These are phyloP conservation scores for Orthosia gracilis DNA, from an alignment of 2,888 invertebrate genomes.

Conservation along the genomic window DNA sequence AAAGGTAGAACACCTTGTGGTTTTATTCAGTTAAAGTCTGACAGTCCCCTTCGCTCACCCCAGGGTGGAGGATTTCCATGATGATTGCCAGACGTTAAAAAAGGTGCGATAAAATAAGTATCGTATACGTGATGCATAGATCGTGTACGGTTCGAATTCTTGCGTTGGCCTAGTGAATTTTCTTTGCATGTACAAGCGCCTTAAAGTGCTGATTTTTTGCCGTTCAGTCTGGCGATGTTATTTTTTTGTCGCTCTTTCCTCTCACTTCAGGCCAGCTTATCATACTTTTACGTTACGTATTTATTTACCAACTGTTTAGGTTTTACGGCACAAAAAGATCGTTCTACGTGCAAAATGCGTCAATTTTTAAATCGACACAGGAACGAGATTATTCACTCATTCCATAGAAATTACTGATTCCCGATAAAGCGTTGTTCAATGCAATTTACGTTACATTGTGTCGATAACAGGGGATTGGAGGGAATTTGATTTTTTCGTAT, in stretches of 20 bases:
- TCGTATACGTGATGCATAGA: too few species aligned
- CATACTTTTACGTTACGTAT: conserved; percentile 61
- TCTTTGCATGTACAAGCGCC: too few species aligned
- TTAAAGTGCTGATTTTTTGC: too few species aligned
- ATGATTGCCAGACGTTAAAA: too few species aligned
- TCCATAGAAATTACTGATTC: conserved; percentile 52
- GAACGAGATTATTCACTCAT: conserved; percentile 36
- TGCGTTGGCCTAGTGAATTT: too few species aligned
- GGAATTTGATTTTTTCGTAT: conserved; percentile 6
- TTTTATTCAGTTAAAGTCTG: too few species aligned
- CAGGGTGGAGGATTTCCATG: too few species aligned
- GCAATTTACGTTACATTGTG: conserved; percentile 43
- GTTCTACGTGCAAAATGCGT: conserved; percentile 70
- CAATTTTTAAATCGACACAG: conserved; percentile 65
- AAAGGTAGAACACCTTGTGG: too few species aligned
- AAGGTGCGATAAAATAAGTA: too few species aligned
- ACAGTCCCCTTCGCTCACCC: too few species aligned
- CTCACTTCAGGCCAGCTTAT: conserved; percentile 25
- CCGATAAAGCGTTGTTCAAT: conserved; percentile 46
- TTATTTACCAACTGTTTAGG: conserved; percentile 72
- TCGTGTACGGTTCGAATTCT: too few species aligned
- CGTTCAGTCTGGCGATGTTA: too few species aligned
- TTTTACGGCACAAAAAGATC: conserved; percentile 67
- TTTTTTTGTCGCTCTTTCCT: conserved; percentile 12
- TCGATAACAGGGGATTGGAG: conserved; percentile 13